Percentiles rank a stretch among this genome's conserved stretches.
Evolutionary conservation across 2,797 vertebrate species (phyloP).

Genomic region (Euphonia xanthogaster): DNA sequence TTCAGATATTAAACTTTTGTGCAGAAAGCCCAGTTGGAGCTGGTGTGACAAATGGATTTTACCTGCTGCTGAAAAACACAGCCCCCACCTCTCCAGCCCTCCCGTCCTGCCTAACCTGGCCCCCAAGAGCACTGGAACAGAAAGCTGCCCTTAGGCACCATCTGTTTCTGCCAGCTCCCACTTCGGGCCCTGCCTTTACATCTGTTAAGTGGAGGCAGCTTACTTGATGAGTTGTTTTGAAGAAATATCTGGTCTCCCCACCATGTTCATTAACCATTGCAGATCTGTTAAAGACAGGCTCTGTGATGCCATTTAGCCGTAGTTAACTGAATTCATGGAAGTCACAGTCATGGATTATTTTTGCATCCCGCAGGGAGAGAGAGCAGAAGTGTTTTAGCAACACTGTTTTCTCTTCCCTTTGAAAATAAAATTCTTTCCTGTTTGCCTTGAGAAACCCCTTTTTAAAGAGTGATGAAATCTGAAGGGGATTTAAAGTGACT

Average conservation of each 20-base stretch:
- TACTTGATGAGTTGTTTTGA: constrained; percentile 79
- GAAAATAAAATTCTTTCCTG: constrained; percentile 37
- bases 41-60: constrained; percentile 87
- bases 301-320: constrained; percentile 29
- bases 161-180: constrained; percentile 83
- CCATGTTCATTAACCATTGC: constrained; percentile 63
- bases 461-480: constrained; percentile 68
- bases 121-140: constrained; percentile 77
- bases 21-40: constrained; percentile 77
- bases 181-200: constrained; percentile 76
- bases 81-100: constrained; percentile 47
- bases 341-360: constrained; percentile 60
- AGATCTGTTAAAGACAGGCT: constrained; percentile 37
- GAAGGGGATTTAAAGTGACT: constrained; percentile 71
- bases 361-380: constrained; percentile 54
- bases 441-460: constrained; percentile 43
- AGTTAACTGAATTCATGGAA: constrained; percentile 68
- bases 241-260: constrained; percentile 68
- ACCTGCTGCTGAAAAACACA: constrained; percentile 81
- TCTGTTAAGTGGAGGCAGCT: constrained; percentile 77
- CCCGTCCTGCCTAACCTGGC: constrained; percentile 66
- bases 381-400: constrained; percentile 29
- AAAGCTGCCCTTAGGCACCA: constrained; percentile 82
- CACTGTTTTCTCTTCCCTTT: constrained; percentile 61
- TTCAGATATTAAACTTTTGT: constrained; percentile 81